These are phyloP conservation scores for Calonectris borealis DNA, from an alignment of 2,113 vertebrate species.

Conservation along the genomic window DNA sequence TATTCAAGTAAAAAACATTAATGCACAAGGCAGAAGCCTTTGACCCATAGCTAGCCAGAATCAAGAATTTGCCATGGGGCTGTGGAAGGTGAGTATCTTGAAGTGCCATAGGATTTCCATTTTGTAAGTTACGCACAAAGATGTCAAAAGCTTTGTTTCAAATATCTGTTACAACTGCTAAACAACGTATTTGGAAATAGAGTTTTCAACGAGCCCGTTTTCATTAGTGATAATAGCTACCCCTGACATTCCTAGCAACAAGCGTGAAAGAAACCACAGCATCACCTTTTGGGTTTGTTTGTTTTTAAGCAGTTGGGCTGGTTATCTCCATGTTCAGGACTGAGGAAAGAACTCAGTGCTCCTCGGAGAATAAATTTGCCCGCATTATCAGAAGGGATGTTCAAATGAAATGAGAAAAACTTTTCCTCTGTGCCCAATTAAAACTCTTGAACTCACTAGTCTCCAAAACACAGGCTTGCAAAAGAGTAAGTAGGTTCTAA, in stretches of 20 bases:
- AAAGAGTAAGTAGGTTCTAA: not conserved
- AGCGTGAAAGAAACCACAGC: not conserved
- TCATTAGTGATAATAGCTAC: not conserved
- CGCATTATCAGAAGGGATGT: not conserved
- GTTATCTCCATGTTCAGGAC: not conserved
- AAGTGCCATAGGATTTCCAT: not conserved
- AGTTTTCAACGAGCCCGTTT: not conserved
- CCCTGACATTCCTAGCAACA: not conserved
- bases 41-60: not conserved
- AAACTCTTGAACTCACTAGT: not conserved
- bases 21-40: not conserved
- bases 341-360: not conserved
- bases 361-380: not conserved
- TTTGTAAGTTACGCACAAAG: not conserved
- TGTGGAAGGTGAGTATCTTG: not conserved
- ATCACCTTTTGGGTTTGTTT: not conserved
- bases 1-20: not conserved
- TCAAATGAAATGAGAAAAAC: not conserved
- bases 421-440: not conserved
- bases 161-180: not conserved
- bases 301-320: not conserved
- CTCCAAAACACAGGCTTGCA: not conserved
- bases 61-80: rapidly evolving
- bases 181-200: not conserved
- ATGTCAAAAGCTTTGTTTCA: not conserved